Percentiles rank a stretch among this genome's conserved stretches.
phyloP scores from a whole-genome alignment of 1,140 invertebrate species.

The Euborellia annulipes region DNA sequence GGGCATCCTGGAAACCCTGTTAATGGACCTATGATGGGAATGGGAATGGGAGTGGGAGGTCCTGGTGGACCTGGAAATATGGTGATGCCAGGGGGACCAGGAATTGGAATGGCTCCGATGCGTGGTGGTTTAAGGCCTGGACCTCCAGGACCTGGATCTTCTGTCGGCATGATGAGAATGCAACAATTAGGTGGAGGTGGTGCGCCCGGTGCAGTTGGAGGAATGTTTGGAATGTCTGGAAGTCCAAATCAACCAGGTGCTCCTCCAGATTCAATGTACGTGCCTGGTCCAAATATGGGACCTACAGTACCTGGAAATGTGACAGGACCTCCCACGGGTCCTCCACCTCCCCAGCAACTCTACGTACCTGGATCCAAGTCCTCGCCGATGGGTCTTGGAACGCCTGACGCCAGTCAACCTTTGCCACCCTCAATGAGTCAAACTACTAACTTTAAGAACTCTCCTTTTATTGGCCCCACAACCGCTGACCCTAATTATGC shows the following conservation, averaged over 20 bases:
- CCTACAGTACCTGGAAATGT: slow-evolving; percentile 16
- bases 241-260: slow-evolving; percentile 32
- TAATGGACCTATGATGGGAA: slow-evolving; percentile 24
- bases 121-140: slow-evolving; percentile 24
- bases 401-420: slow-evolving; percentile 47
- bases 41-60: slow-evolving; percentile 21
- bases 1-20: slow-evolving; percentile 19
- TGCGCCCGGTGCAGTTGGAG: slow-evolving; percentile 16
- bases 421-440: slow-evolving; percentile 65
- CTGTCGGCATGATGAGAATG: slow-evolving; percentile 12
- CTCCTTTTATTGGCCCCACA: slow-evolving; percentile 63
- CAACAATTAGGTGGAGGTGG: slow-evolving; percentile 7
- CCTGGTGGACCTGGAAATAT: slow-evolving; percentile 25
- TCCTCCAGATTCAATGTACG: slow-evolving; percentile 19
- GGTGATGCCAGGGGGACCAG: slow-evolving; percentile 19
- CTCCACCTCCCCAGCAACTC: slow-evolving; percentile 14
- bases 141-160: slow-evolving; percentile 11
- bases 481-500: slow-evolving; percentile 83
- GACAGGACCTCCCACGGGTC: neutral
- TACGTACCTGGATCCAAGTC: slow-evolving; percentile 17
- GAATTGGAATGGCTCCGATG: slow-evolving; percentile 21
- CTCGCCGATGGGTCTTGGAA: slow-evolving; percentile 22
- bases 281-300: slow-evolving; percentile 23
- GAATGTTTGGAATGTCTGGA: slow-evolving; percentile 14
- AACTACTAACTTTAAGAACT: slow-evolving; percentile 56